A percentile compares a stretch with the other conserved stretches of the same genome.
phyloP scores from a whole-genome alignment of 2,113 vertebrate species.

The Amazona guildingii region DNA sequence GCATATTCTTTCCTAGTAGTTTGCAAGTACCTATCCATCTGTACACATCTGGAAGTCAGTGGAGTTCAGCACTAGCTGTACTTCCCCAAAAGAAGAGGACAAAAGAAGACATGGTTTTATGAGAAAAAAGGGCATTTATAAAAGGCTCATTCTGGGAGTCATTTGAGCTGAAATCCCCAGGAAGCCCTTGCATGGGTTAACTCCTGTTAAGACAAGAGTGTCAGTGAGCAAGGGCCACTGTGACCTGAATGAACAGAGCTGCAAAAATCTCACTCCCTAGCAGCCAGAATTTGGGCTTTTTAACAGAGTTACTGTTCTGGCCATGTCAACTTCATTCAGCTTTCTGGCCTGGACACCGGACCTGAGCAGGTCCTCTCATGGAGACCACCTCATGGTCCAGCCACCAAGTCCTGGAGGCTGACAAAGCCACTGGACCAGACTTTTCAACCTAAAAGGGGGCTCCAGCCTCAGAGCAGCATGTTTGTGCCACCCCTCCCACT shows the following conservation, averaged over 20 bases:
- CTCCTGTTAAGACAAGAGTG: neutral
- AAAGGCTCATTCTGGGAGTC: neutral
- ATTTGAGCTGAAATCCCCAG: neutral
- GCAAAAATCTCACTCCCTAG: neutral
- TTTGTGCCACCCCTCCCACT: neutral
- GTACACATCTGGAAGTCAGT: neutral
- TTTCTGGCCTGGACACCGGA: neutral
- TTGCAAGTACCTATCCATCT: neutral
- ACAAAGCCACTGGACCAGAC: neutral
- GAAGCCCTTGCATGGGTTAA: neutral
- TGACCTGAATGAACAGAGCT: neutral
- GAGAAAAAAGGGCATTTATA: neutral
- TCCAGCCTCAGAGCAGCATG: neutral
- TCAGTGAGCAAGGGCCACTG: neutral
- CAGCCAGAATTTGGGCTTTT: neutral
- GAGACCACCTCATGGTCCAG: neutral
- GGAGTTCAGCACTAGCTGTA: neutral
- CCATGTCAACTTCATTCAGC: neutral
- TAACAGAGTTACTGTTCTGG: neutral
- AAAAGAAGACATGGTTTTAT: neutral
- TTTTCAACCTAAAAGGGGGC: neutral
- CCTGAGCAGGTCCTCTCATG: neutral
- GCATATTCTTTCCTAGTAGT: neutral
- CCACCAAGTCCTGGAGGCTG: neutral
- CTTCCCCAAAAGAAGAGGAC: neutral